Conservation (phyloP, 1,140 invertebrate species). For the Bombus superbus region DNA sequence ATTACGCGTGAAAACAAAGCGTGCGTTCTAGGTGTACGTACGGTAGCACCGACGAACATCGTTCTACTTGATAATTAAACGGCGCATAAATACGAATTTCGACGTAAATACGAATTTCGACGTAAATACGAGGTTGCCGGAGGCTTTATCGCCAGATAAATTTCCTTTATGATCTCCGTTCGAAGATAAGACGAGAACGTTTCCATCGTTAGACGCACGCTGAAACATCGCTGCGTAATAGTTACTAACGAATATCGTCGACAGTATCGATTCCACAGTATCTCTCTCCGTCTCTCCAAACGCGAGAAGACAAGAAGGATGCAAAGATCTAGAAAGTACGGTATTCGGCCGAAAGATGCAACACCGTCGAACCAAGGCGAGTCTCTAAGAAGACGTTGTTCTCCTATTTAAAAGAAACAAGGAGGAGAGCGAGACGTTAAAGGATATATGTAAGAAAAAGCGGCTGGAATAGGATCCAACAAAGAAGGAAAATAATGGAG, state of each 20-base stretch:
- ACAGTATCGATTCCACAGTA: neutral
- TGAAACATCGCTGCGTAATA: neutral
- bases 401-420: slow-evolving; percentile 14
- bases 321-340: too few species aligned
- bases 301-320: neutral
- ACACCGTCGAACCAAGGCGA: neutral
- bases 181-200: neutral
- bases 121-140: neutral
- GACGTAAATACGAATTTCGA: neutral
- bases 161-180: neutral
- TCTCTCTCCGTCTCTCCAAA: neutral
- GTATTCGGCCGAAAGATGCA: neutral
- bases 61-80: slow-evolving; percentile 46
- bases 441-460: neutral
- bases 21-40: too few species aligned
- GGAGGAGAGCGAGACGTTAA: slow-evolving; percentile 1
- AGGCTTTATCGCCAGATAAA: neutral
- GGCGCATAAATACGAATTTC: neutral
- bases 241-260: neutral
- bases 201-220: neutral
- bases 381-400: neutral
- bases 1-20: neutral
- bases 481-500: neutral
- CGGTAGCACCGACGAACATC: neutral
- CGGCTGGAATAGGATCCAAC: slow-evolving; percentile 12